Evolutionary conservation across 2,888 invertebrate species (phyloP).

Genomic region (Clostera curtula): DNA sequence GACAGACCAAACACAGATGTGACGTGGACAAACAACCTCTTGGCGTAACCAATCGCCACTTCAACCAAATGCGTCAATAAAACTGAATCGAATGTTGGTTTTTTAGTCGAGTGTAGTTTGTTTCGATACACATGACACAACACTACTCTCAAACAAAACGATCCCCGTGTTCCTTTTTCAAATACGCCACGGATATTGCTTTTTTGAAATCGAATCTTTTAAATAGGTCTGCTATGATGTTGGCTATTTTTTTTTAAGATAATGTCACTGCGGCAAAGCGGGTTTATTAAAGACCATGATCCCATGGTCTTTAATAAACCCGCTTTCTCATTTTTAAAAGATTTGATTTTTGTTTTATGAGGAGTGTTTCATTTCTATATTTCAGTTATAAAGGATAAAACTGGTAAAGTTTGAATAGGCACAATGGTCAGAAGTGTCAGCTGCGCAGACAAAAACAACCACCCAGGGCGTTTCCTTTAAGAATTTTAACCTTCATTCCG

Average conservation of each 20-base stretch:
- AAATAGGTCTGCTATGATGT: neutral
- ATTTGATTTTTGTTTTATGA: too few relatives aligned
- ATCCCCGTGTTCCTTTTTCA: conserved; percentile 21
- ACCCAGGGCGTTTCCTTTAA: neutral
- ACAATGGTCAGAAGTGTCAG: conserved; percentile 1
- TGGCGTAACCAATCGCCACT: conserved; percentile 48
- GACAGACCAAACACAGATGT: conserved; percentile 69
- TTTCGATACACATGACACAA: conserved; percentile 31
- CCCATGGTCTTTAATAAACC: too few relatives aligned
- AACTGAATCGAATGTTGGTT: conserved; percentile 41
- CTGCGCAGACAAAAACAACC: conserved; percentile 1
- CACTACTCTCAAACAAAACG: conserved; percentile 29
- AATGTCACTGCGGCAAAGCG: too few relatives aligned
- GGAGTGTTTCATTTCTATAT: too few relatives aligned
- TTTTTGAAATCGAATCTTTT: conserved; percentile 16
- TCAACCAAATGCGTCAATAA: conserved; percentile 43
- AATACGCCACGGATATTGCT: conserved; percentile 17
- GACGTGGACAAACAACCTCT: conserved; percentile 53
- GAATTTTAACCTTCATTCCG: neutral
- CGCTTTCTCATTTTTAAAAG: too few relatives aligned
- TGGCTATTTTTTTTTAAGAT: neutral
- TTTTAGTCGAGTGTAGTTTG: conserved; percentile 37
- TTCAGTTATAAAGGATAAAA: neutral
- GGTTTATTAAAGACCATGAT: too few relatives aligned
- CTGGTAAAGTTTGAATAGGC: neutral